Conservation (phyloP, 2,888 invertebrate genomes). For the Gibbula magus region DNA sequence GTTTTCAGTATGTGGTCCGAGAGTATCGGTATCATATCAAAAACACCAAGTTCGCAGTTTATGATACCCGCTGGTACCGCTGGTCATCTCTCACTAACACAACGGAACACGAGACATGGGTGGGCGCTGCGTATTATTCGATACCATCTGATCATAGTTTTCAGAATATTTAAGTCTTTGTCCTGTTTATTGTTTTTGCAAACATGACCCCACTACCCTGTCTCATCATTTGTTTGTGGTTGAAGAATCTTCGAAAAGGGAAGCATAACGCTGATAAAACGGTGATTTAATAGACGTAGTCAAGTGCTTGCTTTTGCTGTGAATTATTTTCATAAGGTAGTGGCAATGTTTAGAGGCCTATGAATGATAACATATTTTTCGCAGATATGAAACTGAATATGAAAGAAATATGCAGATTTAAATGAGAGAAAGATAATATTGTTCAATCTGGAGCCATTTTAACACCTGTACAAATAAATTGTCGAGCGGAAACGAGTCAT, state of each 20-base stretch:
- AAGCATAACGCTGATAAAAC: background rate
- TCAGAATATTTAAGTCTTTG: background rate
- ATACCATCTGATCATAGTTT: background rate
- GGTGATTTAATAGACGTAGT: background rate
- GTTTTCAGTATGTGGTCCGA: too few species aligned
- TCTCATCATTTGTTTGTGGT: background rate
- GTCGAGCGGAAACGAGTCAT: background rate
- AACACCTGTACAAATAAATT: background rate
- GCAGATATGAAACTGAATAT: constrained; percentile 1
- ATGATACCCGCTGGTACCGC: too few species aligned
- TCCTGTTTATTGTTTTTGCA: background rate
- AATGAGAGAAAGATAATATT: constrained; percentile 5
- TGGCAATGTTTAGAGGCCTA: background rate
- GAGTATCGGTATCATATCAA: too few species aligned
- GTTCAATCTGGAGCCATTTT: background rate
- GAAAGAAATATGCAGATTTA: constrained; percentile 13
- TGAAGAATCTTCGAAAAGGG: background rate
- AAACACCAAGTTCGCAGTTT: too few species aligned
- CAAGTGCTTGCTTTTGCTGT: background rate
- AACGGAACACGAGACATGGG: too few species aligned
- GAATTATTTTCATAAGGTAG: background rate
- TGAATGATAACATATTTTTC: background rate
- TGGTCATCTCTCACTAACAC: too few species aligned
- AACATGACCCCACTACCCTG: background rate
- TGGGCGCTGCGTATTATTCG: too few species aligned